A percentile compares a stretch with the other conserved stretches of the same genome.
Evolutionary conservation across 2,113 vertebrate species (phyloP).

Genomic region (Heliornis fulica): DNA sequence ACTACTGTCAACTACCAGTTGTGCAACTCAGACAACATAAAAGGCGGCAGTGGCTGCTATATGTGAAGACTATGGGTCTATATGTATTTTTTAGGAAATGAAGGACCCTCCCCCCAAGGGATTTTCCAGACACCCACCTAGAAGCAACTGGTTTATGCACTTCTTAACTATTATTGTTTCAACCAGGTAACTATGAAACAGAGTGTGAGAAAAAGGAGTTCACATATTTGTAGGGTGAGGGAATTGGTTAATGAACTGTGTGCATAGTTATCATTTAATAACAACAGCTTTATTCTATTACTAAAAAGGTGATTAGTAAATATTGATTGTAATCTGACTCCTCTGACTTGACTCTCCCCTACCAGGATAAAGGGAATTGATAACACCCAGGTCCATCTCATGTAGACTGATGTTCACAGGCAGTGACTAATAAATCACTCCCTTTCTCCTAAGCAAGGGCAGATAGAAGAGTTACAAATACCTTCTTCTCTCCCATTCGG

Average conservation of each 20-base stretch:
- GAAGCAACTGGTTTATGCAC: background rate
- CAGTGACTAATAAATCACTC: background rate
- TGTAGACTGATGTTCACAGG: background rate
- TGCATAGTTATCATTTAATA: background rate
- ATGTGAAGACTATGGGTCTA: background rate
- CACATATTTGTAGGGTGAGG: background rate
- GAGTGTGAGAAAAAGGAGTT: background rate
- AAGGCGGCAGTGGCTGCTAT: background rate
- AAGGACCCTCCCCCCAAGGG: background rate
- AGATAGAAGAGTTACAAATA: constrained; percentile 21
- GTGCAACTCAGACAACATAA: background rate
- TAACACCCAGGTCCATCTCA: background rate
- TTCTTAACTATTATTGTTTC: background rate
- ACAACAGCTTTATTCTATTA: background rate
- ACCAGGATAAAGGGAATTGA: background rate
- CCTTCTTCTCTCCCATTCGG: constrained; percentile 76
- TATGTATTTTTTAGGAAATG: background rate
- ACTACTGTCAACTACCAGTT: rapidly evolving
- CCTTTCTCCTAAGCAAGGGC: background rate
- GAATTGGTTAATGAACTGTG: background rate
- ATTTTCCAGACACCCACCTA: background rate
- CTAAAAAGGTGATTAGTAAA: background rate
- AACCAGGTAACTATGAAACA: background rate
- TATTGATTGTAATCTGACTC: background rate
- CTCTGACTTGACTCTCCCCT: background rate